These are phyloP conservation scores for Cacatua alba DNA, from an alignment of 2,113 vertebrate species.

Conservation along the genomic window DNA sequence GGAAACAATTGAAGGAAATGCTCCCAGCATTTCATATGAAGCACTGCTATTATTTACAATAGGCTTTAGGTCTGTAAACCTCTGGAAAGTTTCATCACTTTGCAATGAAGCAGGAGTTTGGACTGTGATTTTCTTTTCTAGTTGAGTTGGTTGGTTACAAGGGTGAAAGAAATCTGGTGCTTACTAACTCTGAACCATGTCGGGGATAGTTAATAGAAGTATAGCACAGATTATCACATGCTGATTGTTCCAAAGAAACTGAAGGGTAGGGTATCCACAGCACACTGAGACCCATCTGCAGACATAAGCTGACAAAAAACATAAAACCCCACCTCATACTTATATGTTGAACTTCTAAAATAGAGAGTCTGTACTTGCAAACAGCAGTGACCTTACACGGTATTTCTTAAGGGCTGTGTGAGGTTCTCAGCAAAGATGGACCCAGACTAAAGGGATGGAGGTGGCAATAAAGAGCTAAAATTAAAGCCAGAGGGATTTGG, in stretches of 20 bases:
- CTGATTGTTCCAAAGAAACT: background rate
- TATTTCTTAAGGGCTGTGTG: background rate
- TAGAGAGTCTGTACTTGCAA: background rate
- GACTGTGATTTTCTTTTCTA: background rate
- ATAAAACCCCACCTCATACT: background rate
- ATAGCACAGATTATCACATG: background rate
- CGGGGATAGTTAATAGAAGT: background rate
- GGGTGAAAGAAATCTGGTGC: background rate
- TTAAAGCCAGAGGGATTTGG: background rate
- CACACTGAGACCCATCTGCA: background rate
- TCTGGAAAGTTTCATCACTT: background rate
- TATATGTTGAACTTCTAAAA: background rate
- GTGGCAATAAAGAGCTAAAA: background rate
- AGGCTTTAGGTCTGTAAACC: background rate
- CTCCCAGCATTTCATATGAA: no score
- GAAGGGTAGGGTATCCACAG: background rate
- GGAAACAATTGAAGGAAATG: background rate
- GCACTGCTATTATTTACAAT: background rate
- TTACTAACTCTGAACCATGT: background rate
- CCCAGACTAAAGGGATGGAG: background rate
- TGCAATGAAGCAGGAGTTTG: background rate
- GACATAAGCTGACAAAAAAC: background rate
- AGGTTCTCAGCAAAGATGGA: background rate
- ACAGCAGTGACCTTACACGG: background rate
- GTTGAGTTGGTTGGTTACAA: background rate